These are phyloP conservation scores for Thaumatotibia leucotreta DNA, from an alignment of 1,140 invertebrate genomes.

Conservation along the genomic window DNA sequence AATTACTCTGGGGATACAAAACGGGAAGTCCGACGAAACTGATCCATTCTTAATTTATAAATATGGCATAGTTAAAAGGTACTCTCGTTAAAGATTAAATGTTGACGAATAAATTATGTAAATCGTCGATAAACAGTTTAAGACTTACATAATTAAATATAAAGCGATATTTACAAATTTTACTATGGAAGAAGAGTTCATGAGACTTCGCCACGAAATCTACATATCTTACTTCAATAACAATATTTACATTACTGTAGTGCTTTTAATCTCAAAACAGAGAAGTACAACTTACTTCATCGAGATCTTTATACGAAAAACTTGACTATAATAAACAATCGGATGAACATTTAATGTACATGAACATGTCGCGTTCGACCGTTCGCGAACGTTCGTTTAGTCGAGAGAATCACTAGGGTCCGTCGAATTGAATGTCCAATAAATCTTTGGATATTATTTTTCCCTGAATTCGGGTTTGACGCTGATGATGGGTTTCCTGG, in stretches of 20 bases:
- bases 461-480: slow-evolving; percentile 75
- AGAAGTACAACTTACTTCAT: slow-evolving; percentile 46
- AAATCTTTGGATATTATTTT: slow-evolving; percentile 53
- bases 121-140: slow-evolving; percentile 66
- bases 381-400: background rate
- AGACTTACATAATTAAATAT: slow-evolving; percentile 55
- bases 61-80: slow-evolving; percentile 74
- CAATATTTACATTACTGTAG: slow-evolving; percentile 64
- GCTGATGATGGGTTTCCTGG: slow-evolving; percentile 73
- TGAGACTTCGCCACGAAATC: slow-evolving; percentile 55
- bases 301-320: slow-evolving; percentile 58
- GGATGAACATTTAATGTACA: slow-evolving; percentile 40
- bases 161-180: slow-evolving; percentile 74
- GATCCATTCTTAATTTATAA: slow-evolving; percentile 59
- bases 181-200: slow-evolving; percentile 72
- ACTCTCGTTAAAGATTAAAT: slow-evolving; percentile 69
- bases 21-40: slow-evolving; percentile 20
- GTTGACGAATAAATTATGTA: slow-evolving; percentile 67
- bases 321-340: slow-evolving; percentile 45
- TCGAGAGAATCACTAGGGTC: background rate
- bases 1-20: slow-evolving; percentile 41
- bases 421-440: slow-evolving; percentile 13
- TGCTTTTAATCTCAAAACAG: slow-evolving; percentile 51
- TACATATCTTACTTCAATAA: slow-evolving; percentile 56
- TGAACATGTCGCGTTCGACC: slow-evolving; percentile 2